Base-by-base conservation (phyloP, 1,140 invertebrate species). In the Plectrocnemia conspersa region DNA sequence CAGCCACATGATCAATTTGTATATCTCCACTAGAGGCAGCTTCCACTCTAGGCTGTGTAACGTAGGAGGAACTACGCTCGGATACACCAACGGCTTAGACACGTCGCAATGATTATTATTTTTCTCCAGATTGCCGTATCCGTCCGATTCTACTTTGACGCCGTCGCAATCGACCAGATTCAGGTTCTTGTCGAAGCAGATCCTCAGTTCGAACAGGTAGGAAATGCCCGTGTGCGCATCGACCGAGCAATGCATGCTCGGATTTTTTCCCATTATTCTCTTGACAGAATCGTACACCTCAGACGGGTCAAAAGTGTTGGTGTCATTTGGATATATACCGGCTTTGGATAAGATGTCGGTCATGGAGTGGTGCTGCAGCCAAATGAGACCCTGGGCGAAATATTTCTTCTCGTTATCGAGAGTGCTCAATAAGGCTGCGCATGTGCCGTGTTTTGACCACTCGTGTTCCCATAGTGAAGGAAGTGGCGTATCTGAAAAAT, bases 391-490 rank as follows among this genome's bases (percentile, higher is more conserved):
- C 57, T 80, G 72, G 1, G 68, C 63, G 58, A 91, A 91, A 66
- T 89, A 92, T 64, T 88, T 88, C 0, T 77, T 63, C 64, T 90
- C 82, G 4, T 73, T 79, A 59, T 83, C 76, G 1, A 91, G 65
- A 5, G 63, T 36, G n/a, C 79, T 68, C 1, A 89, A 54, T 5
- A 66, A 61, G 0, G 79, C 73, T 11, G 88, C 86, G 64, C 89
- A 92, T 0, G 88, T 89, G 0, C 89, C 89, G 67, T 93, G 89
- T 64, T 91, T 93, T 1, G 75, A 66, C 89, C 89, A 93, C 67
- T 91, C 89, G 55, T 93, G 88, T 54, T 81, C 73, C 89, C 89
- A 92, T 5, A 92, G 76, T 5, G 77, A 75, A 61, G 82, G 76
- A 9, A 69, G 64, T 25, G 74, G 68, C 1, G 72, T 79, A 56